A percentile compares a stretch with the other conserved stretches of the same genome.
Conservation (phyloP, 2,113 vertebrate species). For the Galemys pyrenaicus region DNA sequence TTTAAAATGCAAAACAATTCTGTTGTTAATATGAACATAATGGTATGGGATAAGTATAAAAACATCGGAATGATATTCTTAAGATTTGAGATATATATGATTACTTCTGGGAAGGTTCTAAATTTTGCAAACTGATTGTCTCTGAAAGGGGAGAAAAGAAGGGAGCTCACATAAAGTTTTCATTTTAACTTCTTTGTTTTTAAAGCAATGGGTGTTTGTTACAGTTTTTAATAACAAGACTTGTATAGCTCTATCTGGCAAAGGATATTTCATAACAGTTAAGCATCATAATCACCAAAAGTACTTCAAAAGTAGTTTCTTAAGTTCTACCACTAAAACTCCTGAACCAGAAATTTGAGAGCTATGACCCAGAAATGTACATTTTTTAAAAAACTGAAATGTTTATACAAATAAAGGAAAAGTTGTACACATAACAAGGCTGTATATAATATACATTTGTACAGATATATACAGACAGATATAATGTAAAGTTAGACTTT, state of each 20-base stretch:
- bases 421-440: no score
- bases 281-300: conserved; percentile 1
- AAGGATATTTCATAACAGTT: not conserved
- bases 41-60: not conserved
- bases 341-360: not conserved
- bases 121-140: not conserved
- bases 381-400: not conserved
- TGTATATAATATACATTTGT: not conserved
- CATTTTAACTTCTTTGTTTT: not conserved
- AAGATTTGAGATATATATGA: not conserved
- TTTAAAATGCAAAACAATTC: not conserved
- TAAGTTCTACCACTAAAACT: not conserved
- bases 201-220: not conserved
- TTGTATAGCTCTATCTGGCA: not conserved
- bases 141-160: not conserved
- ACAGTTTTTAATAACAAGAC: not conserved
- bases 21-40: not conserved
- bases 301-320: conserved; percentile 31
- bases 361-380: not conserved
- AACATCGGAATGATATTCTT: not conserved
- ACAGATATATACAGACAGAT: not conserved
- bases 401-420: not conserved
- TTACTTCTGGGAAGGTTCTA: not conserved
- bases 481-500: not conserved
- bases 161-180: not conserved